Conservation (phyloP, 2,113 vertebrate genomes). For the cattle (Bos taurus) region ARS-UCD2.0 NC_037347.1:46814001-46814500, state of each 20-base stretch:
- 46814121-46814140: too few species aligned
- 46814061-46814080: neutral
- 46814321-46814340: neutral
- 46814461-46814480: neutral
- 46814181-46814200: neutral
- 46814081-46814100: neutral
- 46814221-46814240: neutral
- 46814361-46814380: neutral
- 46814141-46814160: neutral
- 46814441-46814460: neutral
- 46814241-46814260: neutral
- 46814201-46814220: neutral
- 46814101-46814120: neutral
- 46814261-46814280: neutral
- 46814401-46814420: neutral
- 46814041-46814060: neutral
- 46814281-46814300: neutral
- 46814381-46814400: neutral
- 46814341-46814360: neutral
- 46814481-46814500: neutral
- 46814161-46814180: neutral
- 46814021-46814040: neutral
- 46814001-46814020: neutral
- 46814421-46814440: neutral
- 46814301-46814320: neutral